These are phyloP conservation scores for Cyprinodon brontotheroides DNA, from an alignment of 2,113 vertebrate genomes.

Conservation along the genomic window DNA sequence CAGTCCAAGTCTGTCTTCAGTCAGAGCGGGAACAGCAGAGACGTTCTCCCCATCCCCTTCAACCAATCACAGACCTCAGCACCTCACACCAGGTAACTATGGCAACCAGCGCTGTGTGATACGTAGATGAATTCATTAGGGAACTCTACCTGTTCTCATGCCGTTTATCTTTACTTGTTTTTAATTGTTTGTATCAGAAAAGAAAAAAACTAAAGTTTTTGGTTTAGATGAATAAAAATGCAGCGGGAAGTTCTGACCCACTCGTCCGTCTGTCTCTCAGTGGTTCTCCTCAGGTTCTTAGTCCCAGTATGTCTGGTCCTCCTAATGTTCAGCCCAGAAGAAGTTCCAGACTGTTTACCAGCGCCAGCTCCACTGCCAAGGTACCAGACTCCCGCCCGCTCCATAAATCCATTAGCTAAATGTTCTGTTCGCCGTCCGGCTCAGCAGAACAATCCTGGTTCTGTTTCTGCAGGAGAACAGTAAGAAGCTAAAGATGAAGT, in stretches of 20 bases:
- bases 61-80: slow-evolving; percentile 95
- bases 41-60: slow-evolving; percentile 92
- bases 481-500: slow-evolving; percentile 99
- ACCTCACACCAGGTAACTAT: slow-evolving; percentile 94
- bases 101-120: slow-evolving; percentile 54
- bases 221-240: too few species aligned
- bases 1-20: slow-evolving; percentile 97
- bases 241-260: too few species aligned
- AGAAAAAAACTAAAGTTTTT: too few species aligned
- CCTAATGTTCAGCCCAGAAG: slow-evolving; percentile 95
- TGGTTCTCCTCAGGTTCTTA: slow-evolving; percentile 97
- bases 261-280: slow-evolving; percentile 68
- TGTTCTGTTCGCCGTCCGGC: neutral
- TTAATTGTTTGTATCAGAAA: neutral
- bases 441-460: neutral
- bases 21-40: slow-evolving; percentile 95
- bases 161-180: too few species aligned
- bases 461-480: slow-evolving; percentile 89
- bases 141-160: too few species aligned
- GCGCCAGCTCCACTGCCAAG: slow-evolving; percentile 98
- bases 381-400: slow-evolving; percentile 45
- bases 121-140: too few species aligned
- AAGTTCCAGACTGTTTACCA: slow-evolving; percentile 95
- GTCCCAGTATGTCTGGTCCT: slow-evolving; percentile 95
- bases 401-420: neutral